Base-by-base conservation (phyloP, 2,113 vertebrate species). In the Gambusia affinis region DNA sequence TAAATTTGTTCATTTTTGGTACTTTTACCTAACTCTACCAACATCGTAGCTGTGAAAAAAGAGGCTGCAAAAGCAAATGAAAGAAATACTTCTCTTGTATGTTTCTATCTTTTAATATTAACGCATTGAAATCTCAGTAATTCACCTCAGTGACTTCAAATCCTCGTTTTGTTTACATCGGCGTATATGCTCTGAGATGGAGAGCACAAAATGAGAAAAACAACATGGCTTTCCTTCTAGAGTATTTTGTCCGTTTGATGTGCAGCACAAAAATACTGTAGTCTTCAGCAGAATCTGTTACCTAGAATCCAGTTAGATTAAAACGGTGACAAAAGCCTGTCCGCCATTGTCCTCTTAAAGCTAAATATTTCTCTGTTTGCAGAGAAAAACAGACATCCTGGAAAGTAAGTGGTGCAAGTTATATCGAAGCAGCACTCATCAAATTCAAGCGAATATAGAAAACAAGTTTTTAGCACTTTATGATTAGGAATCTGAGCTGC, bases 231-330 rank as follows among this genome's bases (percentile, higher is more conserved):
- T 81, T 71, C 67, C 60, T 64, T 44, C 68, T 72, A 51, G 37
- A 79, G 68, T 78, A 80, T 85, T 80, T 77, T 66, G 70, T 82
- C 83, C 44, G 70, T 87, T 84, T 85, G 74, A 83, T 73, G 70
- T 22, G 0, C 81, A 89, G 80, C 87, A 82, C 80, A 66, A 81
- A 78, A 86, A 79, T 81, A 77, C 72, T 80, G 73, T 61, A 83
- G 78, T 72, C 28, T 68, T 76, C 68, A 0, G 35, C 74, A 76
- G 51, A 75, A 62, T 3, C 70, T n/a, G 7, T 27, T 64, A 29
- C 8, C 12, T 60, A 60, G 65, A 73, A 72, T 75, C 72, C 39
- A 60, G 37, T 33, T 54, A 35, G 54, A 70, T 44, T 12, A 60
- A 78, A 60, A 35, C 70, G 77, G 60, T 51, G 61, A 67, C 1